phyloP scores from a whole-genome alignment of 2,113 vertebrate species.

The Perca fluviatilis region DNA sequence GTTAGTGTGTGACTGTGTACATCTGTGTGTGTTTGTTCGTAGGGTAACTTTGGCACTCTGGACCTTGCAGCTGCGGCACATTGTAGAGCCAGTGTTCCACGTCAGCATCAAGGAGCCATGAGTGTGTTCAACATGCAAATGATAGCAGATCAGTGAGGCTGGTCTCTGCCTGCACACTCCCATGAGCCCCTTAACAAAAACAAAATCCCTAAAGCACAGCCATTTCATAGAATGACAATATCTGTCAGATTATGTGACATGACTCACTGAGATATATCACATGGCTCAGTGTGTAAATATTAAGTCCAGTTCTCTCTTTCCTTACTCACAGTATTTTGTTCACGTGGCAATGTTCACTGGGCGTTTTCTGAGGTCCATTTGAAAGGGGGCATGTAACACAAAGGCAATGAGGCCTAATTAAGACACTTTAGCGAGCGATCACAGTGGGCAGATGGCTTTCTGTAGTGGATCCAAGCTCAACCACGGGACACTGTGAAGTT shows the following conservation, averaged over 20 bases:
- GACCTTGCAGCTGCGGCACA: conserved; percentile 59
- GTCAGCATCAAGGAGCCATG: conserved; percentile 59
- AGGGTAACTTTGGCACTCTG: conserved; percentile 45
- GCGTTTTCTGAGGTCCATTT: conserved; percentile 47
- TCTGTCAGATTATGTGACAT: conserved; percentile 56
- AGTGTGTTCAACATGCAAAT: conserved; percentile 73
- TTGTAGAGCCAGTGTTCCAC: conserved; percentile 47
- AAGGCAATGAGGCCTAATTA: conserved; percentile 80
- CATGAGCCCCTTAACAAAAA: conserved; percentile 53
- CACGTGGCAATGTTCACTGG: not conserved
- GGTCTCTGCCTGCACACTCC: conserved; percentile 24
- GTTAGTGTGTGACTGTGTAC: conserved; percentile 17
- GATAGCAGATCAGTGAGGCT: conserved; percentile 50
- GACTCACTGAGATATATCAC: conserved; percentile 38
- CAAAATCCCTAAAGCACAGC: conserved; percentile 58
- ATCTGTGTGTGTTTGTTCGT: conserved; percentile 8
- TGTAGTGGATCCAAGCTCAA: conserved; percentile 79
- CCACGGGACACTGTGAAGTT: conserved; percentile 71
- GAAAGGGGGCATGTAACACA: conserved; percentile 59
- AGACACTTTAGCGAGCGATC: conserved; percentile 81
- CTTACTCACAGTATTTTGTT: conserved; percentile 3
- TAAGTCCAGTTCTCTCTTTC: conserved; percentile 30
- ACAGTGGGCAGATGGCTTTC: conserved; percentile 84
- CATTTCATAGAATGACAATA: conserved; percentile 50
- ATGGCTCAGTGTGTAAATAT: conserved; percentile 20